A percentile compares a stretch with the other conserved stretches of the same genome.
Conservation (phyloP, 2,797 vertebrate species). For the Craterocephalus amniculus region DNA sequence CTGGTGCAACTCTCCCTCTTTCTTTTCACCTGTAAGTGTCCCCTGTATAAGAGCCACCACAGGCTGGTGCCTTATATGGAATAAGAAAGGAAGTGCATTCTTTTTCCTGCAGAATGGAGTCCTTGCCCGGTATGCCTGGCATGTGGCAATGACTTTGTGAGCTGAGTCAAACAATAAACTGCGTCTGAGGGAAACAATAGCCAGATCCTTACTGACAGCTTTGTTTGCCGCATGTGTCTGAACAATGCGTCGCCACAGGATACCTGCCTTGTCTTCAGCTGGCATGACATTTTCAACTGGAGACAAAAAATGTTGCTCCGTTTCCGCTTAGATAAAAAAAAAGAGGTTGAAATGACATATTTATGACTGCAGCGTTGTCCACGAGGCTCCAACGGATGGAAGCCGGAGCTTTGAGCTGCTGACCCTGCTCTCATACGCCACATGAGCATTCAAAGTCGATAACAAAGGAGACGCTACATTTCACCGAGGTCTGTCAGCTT, state of each 20-base stretch:
- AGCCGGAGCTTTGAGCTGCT: slow-evolving; percentile 58
- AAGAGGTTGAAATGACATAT: slow-evolving; percentile 51
- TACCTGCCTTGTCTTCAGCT: slow-evolving; percentile 57
- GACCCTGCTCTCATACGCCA: slow-evolving; percentile 50
- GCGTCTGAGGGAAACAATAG: slow-evolving; percentile 49
- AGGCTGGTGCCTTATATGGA: slow-evolving; percentile 51
- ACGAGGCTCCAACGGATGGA: slow-evolving; percentile 50
- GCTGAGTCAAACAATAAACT: slow-evolving; percentile 47
- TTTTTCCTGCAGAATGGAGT: slow-evolving; percentile 35
- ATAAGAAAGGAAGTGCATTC: slow-evolving; percentile 38
- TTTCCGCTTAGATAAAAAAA: slow-evolving; percentile 23
- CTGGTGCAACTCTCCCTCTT: not conserved
- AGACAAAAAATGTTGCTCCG: slow-evolving; percentile 51
- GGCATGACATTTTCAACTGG: slow-evolving; percentile 49
- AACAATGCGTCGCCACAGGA: slow-evolving; percentile 68
- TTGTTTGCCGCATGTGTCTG: slow-evolving; percentile 42
- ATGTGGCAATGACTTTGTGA: slow-evolving; percentile 62
- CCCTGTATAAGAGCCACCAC: not conserved
- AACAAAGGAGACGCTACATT: slow-evolving; percentile 71
- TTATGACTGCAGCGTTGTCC: slow-evolving; percentile 60
- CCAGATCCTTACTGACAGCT: slow-evolving; percentile 33
- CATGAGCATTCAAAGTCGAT: slow-evolving; percentile 50
- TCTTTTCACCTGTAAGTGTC: slow-evolving; percentile 13
- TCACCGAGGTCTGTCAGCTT: slow-evolving; percentile 49
- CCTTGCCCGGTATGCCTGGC: slow-evolving; percentile 54